Conservation (phyloP, 2,797 vertebrate genomes). For the Champsocephalus esox region DNA sequence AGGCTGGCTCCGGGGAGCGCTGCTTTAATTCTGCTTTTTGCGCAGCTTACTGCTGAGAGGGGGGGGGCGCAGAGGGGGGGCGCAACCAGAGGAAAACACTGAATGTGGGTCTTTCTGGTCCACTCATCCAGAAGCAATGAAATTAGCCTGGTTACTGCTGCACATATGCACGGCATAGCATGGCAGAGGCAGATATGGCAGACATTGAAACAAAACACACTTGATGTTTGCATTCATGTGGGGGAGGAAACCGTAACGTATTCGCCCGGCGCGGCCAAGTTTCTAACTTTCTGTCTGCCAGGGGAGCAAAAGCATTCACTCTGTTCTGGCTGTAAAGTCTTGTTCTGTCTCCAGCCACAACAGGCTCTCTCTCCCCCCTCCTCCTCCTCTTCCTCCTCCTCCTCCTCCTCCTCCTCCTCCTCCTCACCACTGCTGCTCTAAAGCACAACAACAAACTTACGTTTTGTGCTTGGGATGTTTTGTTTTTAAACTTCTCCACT, state of each 20-base stretch:
- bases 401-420: neutral
- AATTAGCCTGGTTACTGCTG: constrained; percentile 69
- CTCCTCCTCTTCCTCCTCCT: too few species aligned
- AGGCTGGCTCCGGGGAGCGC: constrained; percentile 47
- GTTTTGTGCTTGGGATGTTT: constrained; percentile 32
- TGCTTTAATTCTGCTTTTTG: constrained; percentile 72
- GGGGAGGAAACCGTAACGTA: constrained; percentile 53
- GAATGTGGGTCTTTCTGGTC: constrained; percentile 74
- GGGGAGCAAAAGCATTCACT: constrained; percentile 28
- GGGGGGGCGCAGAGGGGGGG: constrained; percentile 8
- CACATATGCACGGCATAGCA: constrained; percentile 64
- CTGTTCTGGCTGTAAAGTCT: constrained; percentile 39
- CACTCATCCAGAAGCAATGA: constrained; percentile 73
- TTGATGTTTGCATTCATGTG: constrained; percentile 62
- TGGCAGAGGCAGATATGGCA: constrained; percentile 73
- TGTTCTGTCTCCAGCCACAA: constrained; percentile 47
- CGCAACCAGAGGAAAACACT: constrained; percentile 58
- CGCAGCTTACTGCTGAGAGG: constrained; percentile 74
- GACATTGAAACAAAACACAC: constrained; percentile 58
- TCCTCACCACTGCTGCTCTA: constrained; percentile 13
- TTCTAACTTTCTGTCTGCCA: constrained; percentile 52
- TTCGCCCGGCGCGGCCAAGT: constrained; percentile 62
- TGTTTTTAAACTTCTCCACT: constrained; percentile 47
- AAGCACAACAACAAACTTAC: constrained; percentile 36
- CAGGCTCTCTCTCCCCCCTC: constrained; percentile 2